Percentiles rank a stretch among this genome's conserved stretches.
Conservation (phyloP, 2,888 invertebrate genomes). For the Pseudolycoriella hygida region DNA sequence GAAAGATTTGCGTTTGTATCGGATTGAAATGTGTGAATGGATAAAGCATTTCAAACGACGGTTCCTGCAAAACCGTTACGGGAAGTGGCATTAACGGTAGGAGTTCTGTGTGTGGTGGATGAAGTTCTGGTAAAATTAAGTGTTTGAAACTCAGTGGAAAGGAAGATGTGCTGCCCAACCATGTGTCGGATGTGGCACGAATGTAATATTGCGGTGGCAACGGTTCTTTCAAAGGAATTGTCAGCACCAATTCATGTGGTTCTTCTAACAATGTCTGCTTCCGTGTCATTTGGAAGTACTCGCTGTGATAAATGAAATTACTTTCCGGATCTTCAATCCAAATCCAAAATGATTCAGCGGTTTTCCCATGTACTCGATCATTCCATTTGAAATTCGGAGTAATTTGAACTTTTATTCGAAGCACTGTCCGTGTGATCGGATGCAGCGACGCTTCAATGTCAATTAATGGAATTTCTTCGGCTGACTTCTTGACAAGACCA, state of each 20-base stretch:
- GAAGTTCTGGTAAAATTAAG: slow-evolving; percentile 75
- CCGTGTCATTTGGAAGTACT: slow-evolving; percentile 47
- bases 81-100: slow-evolving; percentile 83
- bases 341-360: slow-evolving; percentile 84
- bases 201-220: slow-evolving; percentile 85
- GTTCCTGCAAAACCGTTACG: slow-evolving; percentile 60
- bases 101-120: slow-evolving; percentile 86
- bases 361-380: slow-evolving; percentile 74
- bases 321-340: slow-evolving; percentile 95
- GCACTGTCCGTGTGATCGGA: slow-evolving; percentile 86
- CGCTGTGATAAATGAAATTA: slow-evolving; percentile 90
- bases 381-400: slow-evolving; percentile 72
- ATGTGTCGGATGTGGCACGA: slow-evolving; percentile 65
- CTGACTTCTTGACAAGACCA: slow-evolving; percentile 58
- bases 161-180: slow-evolving; percentile 40
- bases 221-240: slow-evolving; percentile 85
- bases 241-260: slow-evolving; percentile 75
- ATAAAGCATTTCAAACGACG: slow-evolving; percentile 64
- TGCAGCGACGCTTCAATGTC: slow-evolving; percentile 72
- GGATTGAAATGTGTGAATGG: slow-evolving; percentile 93
- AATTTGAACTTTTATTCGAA: slow-evolving; percentile 65
- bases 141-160: slow-evolving; percentile 60
- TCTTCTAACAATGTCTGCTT: slow-evolving; percentile 50
- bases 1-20: slow-evolving; percentile 96
- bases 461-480: slow-evolving; percentile 69